These are phyloP conservation scores for Callinectes sapidus DNA, from an alignment of 2,888 invertebrate species.

Conservation along the genomic window DNA sequence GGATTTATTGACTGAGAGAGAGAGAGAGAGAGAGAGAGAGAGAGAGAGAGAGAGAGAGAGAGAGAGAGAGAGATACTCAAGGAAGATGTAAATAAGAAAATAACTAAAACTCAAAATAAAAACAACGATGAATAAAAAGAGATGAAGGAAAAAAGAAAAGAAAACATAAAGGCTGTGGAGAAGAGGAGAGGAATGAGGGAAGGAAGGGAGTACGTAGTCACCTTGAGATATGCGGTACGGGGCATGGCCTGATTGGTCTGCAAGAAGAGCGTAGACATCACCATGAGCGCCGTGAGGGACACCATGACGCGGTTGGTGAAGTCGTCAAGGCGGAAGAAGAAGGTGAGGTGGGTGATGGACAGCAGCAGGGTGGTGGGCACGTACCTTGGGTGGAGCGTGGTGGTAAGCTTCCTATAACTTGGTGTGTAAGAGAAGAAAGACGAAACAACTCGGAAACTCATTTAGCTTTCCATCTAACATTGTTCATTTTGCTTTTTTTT, in stretches of 20 bases:
- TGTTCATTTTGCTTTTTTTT: too few relatives aligned
- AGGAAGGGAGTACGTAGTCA: not conserved
- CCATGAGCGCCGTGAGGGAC: constrained; percentile 64
- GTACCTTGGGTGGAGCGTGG: constrained; percentile 11
- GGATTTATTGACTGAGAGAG: not conserved
- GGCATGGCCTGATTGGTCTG: constrained; percentile 51
- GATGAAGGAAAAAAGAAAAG: not conserved
- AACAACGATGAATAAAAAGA: not conserved
- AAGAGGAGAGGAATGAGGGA: not conserved
- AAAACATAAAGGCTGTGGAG: not conserved
- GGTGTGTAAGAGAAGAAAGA: not conserved
- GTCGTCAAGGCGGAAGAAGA: constrained; percentile 51
- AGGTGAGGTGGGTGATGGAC: constrained; percentile 52
- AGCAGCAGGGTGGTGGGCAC: constrained; percentile 58
- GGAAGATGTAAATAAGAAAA: not conserved
- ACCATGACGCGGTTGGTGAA: constrained; percentile 65
- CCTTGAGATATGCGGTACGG: constrained; percentile 41
- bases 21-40: constrained; percentile 1
- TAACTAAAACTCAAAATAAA: not conserved
- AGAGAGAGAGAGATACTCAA: not conserved
- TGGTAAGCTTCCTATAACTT: not conserved
- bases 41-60: not conserved
- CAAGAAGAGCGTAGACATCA: constrained; percentile 59
- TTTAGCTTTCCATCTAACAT: too few relatives aligned
- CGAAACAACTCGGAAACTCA: too few relatives aligned